phyloP scores from a whole-genome alignment of 2,113 vertebrate genomes.

The Pomatorhinus ruficollis region DNA sequence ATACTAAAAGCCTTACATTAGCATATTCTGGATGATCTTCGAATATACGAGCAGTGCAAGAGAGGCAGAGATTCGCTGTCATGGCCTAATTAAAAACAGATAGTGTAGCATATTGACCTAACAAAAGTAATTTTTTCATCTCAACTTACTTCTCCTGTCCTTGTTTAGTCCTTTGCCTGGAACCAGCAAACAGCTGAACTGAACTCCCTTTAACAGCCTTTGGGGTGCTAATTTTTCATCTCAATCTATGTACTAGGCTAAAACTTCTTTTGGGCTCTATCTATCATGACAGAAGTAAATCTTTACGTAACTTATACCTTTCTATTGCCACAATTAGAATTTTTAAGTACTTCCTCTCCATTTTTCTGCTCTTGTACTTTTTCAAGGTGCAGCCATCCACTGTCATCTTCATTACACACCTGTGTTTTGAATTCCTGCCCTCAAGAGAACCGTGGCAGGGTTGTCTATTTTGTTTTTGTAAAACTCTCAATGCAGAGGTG shows the following conservation, averaged over 20 bases:
- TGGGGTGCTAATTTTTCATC: not conserved
- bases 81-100: constrained; percentile 30
- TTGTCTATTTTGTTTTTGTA: not conserved
- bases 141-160: not conserved
- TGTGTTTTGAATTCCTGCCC: not conserved
- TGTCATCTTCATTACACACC: not conserved
- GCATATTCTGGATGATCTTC: constrained; percentile 32
- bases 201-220: not conserved
- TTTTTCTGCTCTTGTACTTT: not conserved
- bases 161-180: not conserved
- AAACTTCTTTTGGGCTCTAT: not conserved
- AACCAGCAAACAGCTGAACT: not conserved
- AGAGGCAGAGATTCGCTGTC: not conserved
- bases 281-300: constrained; percentile 12
- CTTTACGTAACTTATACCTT: constrained; percentile 30
- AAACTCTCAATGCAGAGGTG: not conserved
- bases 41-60: not conserved
- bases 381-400: not conserved
- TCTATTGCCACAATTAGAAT: constrained; percentile 4
- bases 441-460: not conserved
- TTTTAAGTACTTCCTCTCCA: constrained; percentile 33
- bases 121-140: constrained; percentile 36
- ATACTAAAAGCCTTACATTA: constrained; percentile 49
- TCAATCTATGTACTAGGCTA: not conserved
- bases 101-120: constrained; percentile 5